Conservation (phyloP, 2,113 vertebrate species). For the Poecile atricapillus region DNA sequence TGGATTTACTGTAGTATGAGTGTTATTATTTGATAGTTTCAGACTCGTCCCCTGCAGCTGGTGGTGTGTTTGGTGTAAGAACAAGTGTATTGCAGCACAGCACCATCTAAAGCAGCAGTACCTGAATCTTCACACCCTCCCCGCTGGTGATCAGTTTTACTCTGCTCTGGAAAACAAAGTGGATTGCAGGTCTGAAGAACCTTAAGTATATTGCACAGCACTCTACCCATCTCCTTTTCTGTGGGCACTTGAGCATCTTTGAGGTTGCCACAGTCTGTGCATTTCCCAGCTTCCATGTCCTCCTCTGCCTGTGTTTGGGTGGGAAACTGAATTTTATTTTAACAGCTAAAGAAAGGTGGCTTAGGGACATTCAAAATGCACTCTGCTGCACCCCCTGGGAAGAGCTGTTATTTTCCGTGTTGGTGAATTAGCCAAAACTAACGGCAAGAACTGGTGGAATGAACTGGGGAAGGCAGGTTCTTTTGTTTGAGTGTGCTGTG, state of each 20-base stretch:
- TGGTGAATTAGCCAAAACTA: not conserved
- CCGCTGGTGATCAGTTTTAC: not conserved
- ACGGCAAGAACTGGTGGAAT: not conserved
- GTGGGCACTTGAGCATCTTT: not conserved
- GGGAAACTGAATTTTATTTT: not conserved
- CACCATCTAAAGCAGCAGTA: not conserved
- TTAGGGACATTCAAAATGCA: not conserved
- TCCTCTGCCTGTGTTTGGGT: not conserved
- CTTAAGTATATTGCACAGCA: not conserved
- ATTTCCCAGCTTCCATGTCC: not conserved
- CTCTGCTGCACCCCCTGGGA: not conserved
- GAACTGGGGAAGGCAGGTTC: not conserved
- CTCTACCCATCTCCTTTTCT: not conserved
- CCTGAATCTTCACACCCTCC: not conserved
- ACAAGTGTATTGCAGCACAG: not conserved
- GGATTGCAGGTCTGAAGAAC: not conserved
- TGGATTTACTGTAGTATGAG: rapidly evolving
- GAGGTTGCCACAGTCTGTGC: not conserved
- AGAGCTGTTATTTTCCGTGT: not conserved
- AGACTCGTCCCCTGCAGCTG: not conserved
- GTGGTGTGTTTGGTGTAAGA: not conserved
- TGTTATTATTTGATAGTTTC: not conserved
- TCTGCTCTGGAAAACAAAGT: not conserved
- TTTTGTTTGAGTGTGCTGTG: not conserved
- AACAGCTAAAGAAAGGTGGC: not conserved